A percentile compares a stretch with the other conserved stretches of the same genome.
Evolutionary conservation across 2,797 vertebrate species (phyloP).

Genomic region (Pantherophis alleghaniensis): DNA sequence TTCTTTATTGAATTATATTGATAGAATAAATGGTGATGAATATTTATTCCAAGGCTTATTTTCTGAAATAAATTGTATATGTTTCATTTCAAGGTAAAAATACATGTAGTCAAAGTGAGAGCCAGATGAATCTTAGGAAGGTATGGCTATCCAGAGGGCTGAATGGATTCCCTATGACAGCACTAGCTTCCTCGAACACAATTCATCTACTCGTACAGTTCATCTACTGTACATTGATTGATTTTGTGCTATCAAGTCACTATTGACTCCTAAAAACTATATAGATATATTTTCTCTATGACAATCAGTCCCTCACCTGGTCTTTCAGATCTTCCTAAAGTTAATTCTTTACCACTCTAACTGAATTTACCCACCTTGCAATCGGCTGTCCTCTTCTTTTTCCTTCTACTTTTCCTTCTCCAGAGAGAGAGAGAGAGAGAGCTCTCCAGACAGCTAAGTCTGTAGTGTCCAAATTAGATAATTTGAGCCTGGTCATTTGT

Average conservation of each 20-base stretch:
- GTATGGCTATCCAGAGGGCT: not conserved
- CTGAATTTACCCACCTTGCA: not conserved
- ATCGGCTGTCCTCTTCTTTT: not conserved
- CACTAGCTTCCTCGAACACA: not conserved
- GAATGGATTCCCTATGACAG: not conserved
- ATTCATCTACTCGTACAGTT: not conserved
- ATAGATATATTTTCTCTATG: not conserved
- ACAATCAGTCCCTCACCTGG: not conserved
- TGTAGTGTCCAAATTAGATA: not conserved
- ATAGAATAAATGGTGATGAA: not conserved
- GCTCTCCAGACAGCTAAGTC: not conserved
- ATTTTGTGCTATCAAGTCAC: not conserved
- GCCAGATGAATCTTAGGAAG: not conserved
- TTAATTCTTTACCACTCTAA: not conserved
- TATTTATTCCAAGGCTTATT: not conserved
- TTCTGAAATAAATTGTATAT: not conserved
- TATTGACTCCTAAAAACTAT: not conserved
- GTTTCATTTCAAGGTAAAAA: conserved; percentile 10
- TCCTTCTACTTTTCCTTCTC: not conserved
- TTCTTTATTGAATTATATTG: conserved; percentile 16
- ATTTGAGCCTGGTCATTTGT: not conserved
- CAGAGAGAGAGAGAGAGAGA: not conserved
- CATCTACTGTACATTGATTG: not conserved
- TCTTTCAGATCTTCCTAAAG: not conserved
- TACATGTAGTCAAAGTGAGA: not conserved